phyloP scores from a whole-genome alignment of 2,888 invertebrate genomes.

The Aspidiotus destructor region DNA sequence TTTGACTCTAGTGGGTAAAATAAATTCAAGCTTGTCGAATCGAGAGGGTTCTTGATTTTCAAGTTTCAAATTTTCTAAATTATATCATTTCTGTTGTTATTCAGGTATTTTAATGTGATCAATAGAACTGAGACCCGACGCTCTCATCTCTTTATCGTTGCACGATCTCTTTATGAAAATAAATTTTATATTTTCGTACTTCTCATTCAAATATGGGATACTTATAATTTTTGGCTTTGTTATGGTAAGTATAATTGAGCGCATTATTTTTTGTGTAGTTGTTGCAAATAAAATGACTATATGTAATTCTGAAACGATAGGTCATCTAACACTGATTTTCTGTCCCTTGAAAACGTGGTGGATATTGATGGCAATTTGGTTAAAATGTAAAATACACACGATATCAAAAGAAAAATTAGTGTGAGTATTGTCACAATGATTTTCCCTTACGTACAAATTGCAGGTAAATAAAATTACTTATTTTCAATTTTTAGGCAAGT shows the following conservation, averaged over 20 bases:
- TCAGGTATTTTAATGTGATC: slow-evolving; percentile 9
- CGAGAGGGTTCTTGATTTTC: not conserved
- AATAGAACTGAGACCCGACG: not conserved
- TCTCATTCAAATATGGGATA: slow-evolving; percentile 11
- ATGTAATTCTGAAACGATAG: slow-evolving; percentile 3
- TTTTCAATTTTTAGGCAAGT: not conserved
- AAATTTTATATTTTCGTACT: slow-evolving; percentile 16
- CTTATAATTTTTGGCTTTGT: slow-evolving; percentile 24
- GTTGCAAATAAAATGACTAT: no score
- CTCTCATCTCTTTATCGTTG: not conserved
- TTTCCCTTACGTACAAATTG: not conserved
- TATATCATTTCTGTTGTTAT: not conserved
- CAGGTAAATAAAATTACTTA: not conserved
- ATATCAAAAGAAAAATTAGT: slow-evolving; percentile 12
- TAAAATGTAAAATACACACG: slow-evolving; percentile 48
- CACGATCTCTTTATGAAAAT: slow-evolving; percentile 3
- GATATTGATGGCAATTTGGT: slow-evolving; percentile 53
- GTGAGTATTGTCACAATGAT: not conserved
- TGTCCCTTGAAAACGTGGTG: slow-evolving; percentile 76
- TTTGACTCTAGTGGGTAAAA: no score
- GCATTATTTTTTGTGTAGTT: not conserved
- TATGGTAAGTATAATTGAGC: slow-evolving; percentile 17
- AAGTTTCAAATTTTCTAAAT: not conserved
- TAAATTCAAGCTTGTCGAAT: no score
- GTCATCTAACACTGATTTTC: slow-evolving; percentile 56